These are phyloP conservation scores for Julus scanicus DNA, from an alignment of 2,888 invertebrate genomes.

Conservation along the genomic window DNA sequence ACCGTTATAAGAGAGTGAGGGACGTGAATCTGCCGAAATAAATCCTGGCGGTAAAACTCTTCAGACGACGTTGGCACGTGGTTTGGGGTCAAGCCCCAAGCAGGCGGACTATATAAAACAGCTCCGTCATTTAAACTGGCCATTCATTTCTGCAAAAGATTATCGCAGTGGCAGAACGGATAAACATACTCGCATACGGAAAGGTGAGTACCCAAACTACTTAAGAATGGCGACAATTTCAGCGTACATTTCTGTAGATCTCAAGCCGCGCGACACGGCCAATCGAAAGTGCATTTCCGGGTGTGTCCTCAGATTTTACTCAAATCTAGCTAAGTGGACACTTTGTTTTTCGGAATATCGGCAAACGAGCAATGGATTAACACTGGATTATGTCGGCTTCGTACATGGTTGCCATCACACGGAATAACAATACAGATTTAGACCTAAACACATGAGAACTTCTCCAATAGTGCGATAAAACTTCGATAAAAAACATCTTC, in stretches of 20 bases:
- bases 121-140: slow-evolving; percentile 17
- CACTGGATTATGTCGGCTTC: slow-evolving; percentile 17
- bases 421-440: not conserved
- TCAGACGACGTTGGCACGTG: slow-evolving; percentile 20
- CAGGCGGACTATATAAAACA: slow-evolving; percentile 43
- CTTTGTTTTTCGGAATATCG: not conserved
- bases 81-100: slow-evolving; percentile 45
- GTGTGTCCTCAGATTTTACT: not conserved
- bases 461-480: not conserved
- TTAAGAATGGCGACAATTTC: slow-evolving; percentile 15
- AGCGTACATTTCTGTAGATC: not conserved
- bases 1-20: slow-evolving; percentile 20
- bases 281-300: slow-evolving; percentile 41
- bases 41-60: slow-evolving; percentile 9
- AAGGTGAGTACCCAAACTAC: slow-evolving; percentile 20
- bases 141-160: not conserved
- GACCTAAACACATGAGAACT: not conserved
- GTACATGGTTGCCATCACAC: not conserved
- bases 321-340: slow-evolving; percentile 25
- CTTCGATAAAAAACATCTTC: not conserved
- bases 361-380: not conserved
- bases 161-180: slow-evolving; percentile 5
- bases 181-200: not conserved
- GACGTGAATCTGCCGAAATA: slow-evolving; percentile 3
- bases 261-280: not conserved